Conservation (phyloP, 2,113 vertebrate species). For the Perognathus longimembris region DNA sequence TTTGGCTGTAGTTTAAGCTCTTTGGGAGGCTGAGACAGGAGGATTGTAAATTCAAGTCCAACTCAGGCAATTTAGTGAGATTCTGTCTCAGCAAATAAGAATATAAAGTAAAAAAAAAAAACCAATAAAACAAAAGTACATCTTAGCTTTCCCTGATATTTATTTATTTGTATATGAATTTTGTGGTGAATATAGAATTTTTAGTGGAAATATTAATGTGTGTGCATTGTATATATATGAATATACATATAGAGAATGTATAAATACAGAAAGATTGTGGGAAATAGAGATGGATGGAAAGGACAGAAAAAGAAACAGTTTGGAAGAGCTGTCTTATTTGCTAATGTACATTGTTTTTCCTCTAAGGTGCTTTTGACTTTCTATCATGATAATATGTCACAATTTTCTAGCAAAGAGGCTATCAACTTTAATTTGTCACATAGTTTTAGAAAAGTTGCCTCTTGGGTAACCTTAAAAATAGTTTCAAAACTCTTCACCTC, state of each 20-base stretch:
- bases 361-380: conserved; percentile 18
- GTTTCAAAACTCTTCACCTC: conserved; percentile 55
- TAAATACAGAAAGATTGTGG: not conserved
- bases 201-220: not conserved
- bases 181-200: not conserved
- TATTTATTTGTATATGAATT: conserved; percentile 36
- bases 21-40: not conserved
- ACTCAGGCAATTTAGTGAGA: not conserved
- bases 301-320: not conserved
- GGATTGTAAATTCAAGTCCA: not conserved
- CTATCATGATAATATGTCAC: conserved; percentile 23
- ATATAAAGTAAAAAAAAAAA: not conserved
- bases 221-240: not conserved
- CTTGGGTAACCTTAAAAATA: conserved; percentile 41
- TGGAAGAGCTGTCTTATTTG: not conserved
- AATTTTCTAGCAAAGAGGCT: conserved; percentile 29
- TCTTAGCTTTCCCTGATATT: not conserved
- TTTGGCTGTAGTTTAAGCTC: not conserved
- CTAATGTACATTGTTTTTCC: not conserved
- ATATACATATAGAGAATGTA: not conserved
- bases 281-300: not conserved
- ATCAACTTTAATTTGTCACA: conserved; percentile 28
- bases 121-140: not conserved
- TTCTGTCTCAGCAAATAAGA: not conserved
- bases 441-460: conserved; percentile 48